Conservation (phyloP, 2,888 invertebrate species). For the Eumacrocentrus americanus region DNA sequence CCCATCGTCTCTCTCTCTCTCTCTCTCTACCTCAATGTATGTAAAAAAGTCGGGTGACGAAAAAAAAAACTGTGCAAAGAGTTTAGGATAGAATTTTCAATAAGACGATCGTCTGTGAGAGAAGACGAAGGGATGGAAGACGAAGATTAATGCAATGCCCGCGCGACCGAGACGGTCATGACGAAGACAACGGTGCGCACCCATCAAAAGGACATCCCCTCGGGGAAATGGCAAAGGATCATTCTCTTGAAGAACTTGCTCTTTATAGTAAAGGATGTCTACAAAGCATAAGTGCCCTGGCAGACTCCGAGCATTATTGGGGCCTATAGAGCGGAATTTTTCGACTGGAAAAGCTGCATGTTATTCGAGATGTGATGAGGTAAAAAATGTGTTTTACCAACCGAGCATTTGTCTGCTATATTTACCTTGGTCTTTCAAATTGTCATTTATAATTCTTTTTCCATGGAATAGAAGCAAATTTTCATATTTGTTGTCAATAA, state of each 20-base stretch:
- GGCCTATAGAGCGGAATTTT: slow-evolving; percentile 35
- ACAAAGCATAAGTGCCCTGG: slow-evolving; percentile 24
- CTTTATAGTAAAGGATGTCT: slow-evolving; percentile 7
- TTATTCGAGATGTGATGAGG: slow-evolving; percentile 25
- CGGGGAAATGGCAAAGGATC: slow-evolving; percentile 28
- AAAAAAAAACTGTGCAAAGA: slow-evolving; percentile 45
- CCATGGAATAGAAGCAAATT: too few relatives aligned
- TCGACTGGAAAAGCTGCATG: slow-evolving; percentile 34
- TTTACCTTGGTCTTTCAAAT: too few relatives aligned
- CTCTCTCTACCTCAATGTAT: neutral
- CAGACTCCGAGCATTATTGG: slow-evolving; percentile 13
- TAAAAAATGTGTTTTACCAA: slow-evolving; percentile 10
- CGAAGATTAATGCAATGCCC: slow-evolving; percentile 57
- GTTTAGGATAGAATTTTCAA: slow-evolving; percentile 56
- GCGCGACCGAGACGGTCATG: slow-evolving; percentile 42
- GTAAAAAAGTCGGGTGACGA: slow-evolving; percentile 41
- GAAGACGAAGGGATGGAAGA: slow-evolving; percentile 34
- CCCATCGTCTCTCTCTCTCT: neutral
- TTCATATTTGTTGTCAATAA: too few relatives aligned
- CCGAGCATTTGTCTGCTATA: neutral
- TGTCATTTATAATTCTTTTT: too few relatives aligned
- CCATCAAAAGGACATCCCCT: slow-evolving; percentile 56
- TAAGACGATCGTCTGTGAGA: slow-evolving; percentile 43
- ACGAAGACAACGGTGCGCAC: slow-evolving; percentile 52
- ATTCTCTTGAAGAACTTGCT: slow-evolving; percentile 36